Conservation (phyloP, 2,888 invertebrate species). For the Temnothorax ravouxi region DNA sequence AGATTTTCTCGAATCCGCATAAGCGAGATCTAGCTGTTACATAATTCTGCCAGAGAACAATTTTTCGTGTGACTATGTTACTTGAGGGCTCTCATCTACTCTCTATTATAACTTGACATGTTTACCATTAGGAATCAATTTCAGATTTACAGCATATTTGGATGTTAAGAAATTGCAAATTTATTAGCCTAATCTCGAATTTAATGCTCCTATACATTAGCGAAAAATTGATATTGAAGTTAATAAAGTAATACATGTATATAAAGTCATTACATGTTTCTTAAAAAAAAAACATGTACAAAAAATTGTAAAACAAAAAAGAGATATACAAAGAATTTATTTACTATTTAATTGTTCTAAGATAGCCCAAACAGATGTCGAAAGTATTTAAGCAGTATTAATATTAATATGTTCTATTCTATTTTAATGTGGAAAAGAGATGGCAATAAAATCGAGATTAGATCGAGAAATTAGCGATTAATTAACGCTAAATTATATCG, state of each 20-base stretch:
- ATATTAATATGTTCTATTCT: not conserved
- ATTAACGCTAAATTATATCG: not conserved
- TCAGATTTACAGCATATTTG: not conserved
- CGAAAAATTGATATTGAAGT: not conserved
- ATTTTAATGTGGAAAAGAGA: not conserved
- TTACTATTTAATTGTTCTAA: not conserved
- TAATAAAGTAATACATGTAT: not conserved
- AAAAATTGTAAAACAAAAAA: not conserved
- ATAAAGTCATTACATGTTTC: not conserved
- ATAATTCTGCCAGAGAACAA: not conserved
- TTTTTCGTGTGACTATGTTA: not conserved
- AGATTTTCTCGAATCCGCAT: slow-evolving; percentile 17
- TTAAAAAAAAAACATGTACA: not conserved
- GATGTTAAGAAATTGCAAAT: not conserved
- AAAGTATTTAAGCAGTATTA: not conserved
- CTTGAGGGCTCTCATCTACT: not conserved
- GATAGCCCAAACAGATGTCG: not conserved
- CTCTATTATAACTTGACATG: not conserved
- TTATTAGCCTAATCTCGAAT: not conserved
- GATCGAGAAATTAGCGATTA: not conserved
- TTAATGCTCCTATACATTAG: not conserved
- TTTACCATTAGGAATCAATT: not conserved
- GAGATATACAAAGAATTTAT: not conserved
- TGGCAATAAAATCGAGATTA: not conserved
- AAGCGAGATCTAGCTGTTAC: not conserved